These are phyloP conservation scores for Leptoclinus maculatus DNA, from an alignment of 2,797 vertebrate genomes.

Conservation along the genomic window DNA sequence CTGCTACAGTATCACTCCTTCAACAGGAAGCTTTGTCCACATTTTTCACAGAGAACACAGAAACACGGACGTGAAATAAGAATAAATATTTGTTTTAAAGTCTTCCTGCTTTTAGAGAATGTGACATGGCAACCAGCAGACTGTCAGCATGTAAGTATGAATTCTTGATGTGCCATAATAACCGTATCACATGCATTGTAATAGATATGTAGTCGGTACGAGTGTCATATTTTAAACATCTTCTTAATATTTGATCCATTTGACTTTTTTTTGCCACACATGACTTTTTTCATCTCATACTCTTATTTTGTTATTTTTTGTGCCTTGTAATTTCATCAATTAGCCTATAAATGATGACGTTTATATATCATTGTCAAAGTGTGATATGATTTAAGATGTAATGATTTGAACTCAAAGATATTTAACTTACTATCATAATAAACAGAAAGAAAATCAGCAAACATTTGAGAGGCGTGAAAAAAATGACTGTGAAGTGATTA, in stretches of 20 bases:
- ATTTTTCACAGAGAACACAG: background rate
- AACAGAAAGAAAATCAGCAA: background rate
- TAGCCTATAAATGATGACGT: rapidly evolving
- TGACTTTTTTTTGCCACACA: background rate
- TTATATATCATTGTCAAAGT: background rate
- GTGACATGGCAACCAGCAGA: constrained; percentile 56
- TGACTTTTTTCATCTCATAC: background rate
- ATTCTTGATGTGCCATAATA: background rate
- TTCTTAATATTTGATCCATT: background rate
- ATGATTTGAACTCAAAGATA: background rate
- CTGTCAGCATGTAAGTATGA: constrained; percentile 61
- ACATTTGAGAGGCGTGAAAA: too few species aligned
- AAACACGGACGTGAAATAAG: background rate
- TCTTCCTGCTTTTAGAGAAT: background rate
- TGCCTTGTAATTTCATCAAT: background rate
- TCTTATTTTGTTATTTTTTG: background rate
- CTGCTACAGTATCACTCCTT: background rate
- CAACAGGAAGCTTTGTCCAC: background rate
- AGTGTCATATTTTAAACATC: background rate
- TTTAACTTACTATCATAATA: background rate
- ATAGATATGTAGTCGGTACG: background rate
- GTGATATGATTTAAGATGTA: background rate
- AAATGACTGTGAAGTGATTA: background rate
- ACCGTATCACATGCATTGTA: rapidly evolving
- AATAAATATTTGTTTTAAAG: background rate